Evolutionary conservation across 1,140 invertebrate genomes (phyloP).

Genomic region (Cherax destructor): DNA sequence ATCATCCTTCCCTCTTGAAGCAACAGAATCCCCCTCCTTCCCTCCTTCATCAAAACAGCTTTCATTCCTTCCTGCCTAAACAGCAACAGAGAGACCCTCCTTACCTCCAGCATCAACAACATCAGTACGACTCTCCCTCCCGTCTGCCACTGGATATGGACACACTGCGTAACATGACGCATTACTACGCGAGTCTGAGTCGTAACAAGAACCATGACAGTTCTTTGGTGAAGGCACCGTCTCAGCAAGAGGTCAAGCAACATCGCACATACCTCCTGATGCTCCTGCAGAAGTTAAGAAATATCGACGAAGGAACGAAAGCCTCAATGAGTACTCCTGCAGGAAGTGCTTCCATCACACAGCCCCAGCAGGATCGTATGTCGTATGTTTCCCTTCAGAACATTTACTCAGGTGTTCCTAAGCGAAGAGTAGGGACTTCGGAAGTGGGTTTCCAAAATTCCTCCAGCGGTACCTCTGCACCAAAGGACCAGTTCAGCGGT

Average conservation of each 20-base stretch:
- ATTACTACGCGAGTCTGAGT: conserved; percentile 26
- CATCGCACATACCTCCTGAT: conserved; percentile 44
- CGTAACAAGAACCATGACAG: not conserved
- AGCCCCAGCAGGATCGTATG: not conserved
- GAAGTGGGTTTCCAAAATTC: not conserved
- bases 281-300: conserved; percentile 31
- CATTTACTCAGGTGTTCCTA: not conserved
- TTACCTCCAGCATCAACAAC: not conserved
- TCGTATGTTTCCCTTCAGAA: not conserved
- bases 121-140: not conserved
- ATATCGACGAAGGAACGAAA: not conserved
- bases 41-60: too few relatives aligned
- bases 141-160: conserved; percentile 1
- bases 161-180: conserved; percentile 14
- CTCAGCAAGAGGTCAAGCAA: conserved; percentile 13
- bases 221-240: not conserved
- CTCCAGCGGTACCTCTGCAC: not conserved
- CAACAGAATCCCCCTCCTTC: too few relatives aligned
- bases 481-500: not conserved
- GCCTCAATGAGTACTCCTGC: not conserved
- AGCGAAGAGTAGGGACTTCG: not conserved
- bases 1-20: too few relatives aligned
- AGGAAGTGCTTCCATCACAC: not conserved
- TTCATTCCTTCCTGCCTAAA: too few relatives aligned
- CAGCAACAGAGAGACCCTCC: too few relatives aligned